Percentiles rank a stretch among this genome's conserved stretches.
These are phyloP conservation scores for Rhinella marina DNA, from an alignment of 2,797 vertebrate species.

Conservation along the genomic window DNA sequence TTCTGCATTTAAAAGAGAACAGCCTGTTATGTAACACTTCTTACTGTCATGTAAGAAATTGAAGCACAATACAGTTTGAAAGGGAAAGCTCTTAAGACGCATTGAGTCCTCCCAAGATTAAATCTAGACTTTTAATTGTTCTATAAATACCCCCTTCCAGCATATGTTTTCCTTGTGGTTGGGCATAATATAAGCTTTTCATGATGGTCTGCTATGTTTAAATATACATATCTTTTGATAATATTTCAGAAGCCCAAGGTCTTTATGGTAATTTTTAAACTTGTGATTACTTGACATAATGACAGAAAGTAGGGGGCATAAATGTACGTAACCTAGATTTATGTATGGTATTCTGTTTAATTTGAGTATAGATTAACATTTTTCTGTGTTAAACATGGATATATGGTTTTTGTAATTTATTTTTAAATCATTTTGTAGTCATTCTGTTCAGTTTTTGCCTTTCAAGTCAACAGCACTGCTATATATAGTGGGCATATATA, in stretches of 20 bases:
- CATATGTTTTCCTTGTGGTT: not conserved
- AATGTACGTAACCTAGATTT: not conserved
- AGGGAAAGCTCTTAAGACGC: not conserved
- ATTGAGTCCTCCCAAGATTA: not conserved
- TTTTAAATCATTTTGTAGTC: not conserved
- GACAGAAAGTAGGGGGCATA: not conserved
- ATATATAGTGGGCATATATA: too few species aligned
- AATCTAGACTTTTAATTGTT: constrained; percentile 4
- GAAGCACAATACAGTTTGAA: not conserved
- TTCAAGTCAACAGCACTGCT: not conserved
- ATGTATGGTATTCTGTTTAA: not conserved
- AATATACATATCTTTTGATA: not conserved
- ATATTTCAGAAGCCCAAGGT: not conserved
- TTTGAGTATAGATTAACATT: not conserved
- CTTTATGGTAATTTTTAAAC: not conserved
- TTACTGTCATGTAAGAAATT: constrained; percentile 4
- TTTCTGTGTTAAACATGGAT: not conserved
- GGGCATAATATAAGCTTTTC: not conserved
- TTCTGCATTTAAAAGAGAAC: not conserved
- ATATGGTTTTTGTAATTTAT: not conserved
- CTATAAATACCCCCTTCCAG: not conserved
- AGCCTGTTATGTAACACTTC: constrained; percentile 22
- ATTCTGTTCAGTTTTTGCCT: constrained; percentile 4
- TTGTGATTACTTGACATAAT: not conserved
- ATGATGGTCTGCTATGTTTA: not conserved